These are phyloP conservation scores for Xiphydria camelus DNA, from an alignment of 2,888 invertebrate species.

Conservation along the genomic window DNA sequence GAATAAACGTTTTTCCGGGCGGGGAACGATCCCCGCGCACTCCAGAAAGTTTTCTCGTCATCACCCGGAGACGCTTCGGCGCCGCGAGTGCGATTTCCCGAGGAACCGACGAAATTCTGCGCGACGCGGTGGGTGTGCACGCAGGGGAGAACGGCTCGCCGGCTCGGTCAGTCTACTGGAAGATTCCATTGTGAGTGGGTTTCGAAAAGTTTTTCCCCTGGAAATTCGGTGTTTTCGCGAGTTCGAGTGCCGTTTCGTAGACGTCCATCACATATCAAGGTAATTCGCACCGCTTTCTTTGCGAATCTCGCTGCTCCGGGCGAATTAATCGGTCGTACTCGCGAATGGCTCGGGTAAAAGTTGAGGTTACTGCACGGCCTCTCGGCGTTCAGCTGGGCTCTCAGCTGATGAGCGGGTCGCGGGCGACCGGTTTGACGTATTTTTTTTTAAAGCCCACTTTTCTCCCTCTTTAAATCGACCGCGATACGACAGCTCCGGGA, in stretches of 20 bases:
- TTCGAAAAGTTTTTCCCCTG: constrained; percentile 43
- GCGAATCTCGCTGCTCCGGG: neutral
- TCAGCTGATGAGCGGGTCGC: constrained; percentile 50
- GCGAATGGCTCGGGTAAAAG: constrained; percentile 3
- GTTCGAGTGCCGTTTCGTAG: constrained; percentile 16
- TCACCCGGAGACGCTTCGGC: neutral
- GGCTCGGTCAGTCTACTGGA: constrained; percentile 55
- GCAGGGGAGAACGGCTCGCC: constrained; percentile 53
- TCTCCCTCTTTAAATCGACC: too few relatives aligned
- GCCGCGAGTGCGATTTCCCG: neutral
- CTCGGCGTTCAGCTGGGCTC: constrained; percentile 49
- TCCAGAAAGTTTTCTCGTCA: neutral
- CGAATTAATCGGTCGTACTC: neutral
- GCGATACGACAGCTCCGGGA: too few relatives aligned
- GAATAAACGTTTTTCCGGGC: constrained; percentile 32
- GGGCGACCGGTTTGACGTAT: constrained; percentile 32
- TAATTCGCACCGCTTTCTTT: neutral
- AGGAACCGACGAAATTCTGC: constrained; percentile 23
- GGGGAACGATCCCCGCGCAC: neutral
- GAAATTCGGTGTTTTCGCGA: constrained; percentile 29
- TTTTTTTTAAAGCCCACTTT: constrained; percentile 6
- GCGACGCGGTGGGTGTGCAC: constrained; percentile 48
- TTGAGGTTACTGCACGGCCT: constrained; percentile 35
- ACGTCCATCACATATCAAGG: constrained; percentile 11
- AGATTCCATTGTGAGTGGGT: constrained; percentile 57